Evolutionary conservation across 2,797 vertebrate genomes (phyloP).

Genomic region (Micromesistius poutassou): DNA sequence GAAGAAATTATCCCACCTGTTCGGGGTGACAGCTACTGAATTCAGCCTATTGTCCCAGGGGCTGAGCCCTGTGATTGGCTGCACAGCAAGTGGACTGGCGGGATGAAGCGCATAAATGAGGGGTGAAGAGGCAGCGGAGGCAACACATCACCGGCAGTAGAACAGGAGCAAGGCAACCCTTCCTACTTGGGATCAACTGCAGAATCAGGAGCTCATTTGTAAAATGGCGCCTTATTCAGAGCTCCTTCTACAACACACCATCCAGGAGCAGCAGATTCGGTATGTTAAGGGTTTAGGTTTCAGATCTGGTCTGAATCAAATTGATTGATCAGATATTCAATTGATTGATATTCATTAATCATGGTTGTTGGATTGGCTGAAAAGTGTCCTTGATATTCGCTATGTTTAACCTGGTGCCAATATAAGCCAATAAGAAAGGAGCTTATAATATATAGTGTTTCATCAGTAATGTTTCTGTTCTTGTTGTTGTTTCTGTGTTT

Average conservation of each 20-base stretch:
- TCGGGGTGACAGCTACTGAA: conserved; percentile 62
- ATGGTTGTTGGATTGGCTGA: not conserved
- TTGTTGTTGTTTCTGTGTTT: not conserved
- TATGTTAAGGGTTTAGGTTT: conserved; percentile 28
- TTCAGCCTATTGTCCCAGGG: conserved; percentile 56
- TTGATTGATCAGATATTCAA: too few relatives aligned
- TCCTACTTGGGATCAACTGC: conserved; percentile 2
- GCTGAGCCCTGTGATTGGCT: conserved; percentile 62
- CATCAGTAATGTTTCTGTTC: not conserved
- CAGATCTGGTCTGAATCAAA: not conserved
- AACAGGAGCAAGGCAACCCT: not conserved
- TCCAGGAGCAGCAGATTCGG: conserved; percentile 69
- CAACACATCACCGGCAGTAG: conserved; percentile 28
- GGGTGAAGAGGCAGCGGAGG: conserved; percentile 15
- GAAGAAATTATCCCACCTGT: conserved; percentile 69
- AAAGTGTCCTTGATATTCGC: not conserved
- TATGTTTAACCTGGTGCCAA: not conserved
- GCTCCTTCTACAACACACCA: conserved; percentile 63
- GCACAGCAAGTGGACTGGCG: not conserved
- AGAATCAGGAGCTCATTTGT: conserved; percentile 1
- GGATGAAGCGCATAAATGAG: conserved; percentile 59
- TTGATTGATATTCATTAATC: not conserved
- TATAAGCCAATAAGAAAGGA: not conserved
- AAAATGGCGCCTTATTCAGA: conserved; percentile 66
- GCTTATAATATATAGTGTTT: not conserved